A percentile compares a stretch with the other conserved stretches of the same genome.
phyloP scores from a whole-genome alignment of 2,888 invertebrate species.

The Xanthia togata region DNA sequence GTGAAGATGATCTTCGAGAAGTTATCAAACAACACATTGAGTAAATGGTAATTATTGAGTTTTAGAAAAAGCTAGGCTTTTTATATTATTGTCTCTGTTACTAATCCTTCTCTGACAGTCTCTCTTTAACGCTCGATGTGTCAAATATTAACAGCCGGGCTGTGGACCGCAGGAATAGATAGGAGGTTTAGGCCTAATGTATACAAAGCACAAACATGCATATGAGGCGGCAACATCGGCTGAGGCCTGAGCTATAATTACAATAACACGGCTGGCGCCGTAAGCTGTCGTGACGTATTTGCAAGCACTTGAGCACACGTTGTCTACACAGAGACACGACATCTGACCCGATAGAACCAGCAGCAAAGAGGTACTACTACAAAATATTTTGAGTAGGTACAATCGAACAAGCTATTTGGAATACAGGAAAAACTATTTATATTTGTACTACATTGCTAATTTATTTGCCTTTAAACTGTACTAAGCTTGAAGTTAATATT shows the following conservation, averaged over 20 bases:
- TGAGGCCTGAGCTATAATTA: slow-evolving; percentile 24
- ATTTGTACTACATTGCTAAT: not conserved
- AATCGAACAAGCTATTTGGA: not conserved
- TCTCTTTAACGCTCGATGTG: not conserved
- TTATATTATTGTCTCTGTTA: not conserved
- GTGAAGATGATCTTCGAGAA: not conserved
- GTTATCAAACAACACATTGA: too few species aligned
- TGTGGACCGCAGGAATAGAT: not conserved
- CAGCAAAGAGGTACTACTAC: not conserved
- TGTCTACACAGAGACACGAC: not conserved
- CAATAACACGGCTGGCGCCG: slow-evolving; percentile 24
- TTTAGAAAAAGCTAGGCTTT: not conserved
- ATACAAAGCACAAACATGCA: not conserved
- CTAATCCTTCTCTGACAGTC: not conserved
- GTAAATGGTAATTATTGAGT: not conserved
- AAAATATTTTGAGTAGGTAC: not conserved
- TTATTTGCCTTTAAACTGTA: not conserved
- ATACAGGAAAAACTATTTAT: not conserved
- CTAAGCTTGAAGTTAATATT: not conserved
- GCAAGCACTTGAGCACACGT: slow-evolving; percentile 12
- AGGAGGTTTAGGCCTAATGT: not conserved
- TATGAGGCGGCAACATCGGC: not conserved
- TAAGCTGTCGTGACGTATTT: slow-evolving; percentile 15
- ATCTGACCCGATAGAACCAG: not conserved
- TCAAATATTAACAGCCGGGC: not conserved